Percentiles rank a stretch among this genome's conserved stretches.
These are phyloP conservation scores for Eudasyphora cyanicolor DNA, from an alignment of 2,888 invertebrate species.

Conservation along the genomic window DNA sequence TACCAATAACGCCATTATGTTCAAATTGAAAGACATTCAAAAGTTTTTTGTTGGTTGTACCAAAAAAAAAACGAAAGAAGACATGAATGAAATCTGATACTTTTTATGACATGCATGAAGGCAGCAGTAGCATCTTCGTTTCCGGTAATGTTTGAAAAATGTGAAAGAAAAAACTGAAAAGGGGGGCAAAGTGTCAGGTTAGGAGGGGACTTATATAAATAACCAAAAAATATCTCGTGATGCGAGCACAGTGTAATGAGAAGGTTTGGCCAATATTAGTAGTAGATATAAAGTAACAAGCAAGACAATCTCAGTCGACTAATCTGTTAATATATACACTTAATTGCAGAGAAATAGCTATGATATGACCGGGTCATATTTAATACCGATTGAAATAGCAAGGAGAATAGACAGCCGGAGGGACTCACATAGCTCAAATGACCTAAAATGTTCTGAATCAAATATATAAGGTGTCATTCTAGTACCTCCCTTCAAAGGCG, in stretches of 20 bases:
- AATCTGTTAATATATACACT: no score
- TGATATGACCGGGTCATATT: no score
- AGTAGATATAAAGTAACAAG: no score
- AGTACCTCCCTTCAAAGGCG: no score
- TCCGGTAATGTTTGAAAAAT: constrained; percentile 23
- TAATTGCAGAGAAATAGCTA: no score
- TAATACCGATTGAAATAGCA: no score
- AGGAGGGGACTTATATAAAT: constrained; percentile 40
- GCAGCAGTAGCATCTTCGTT: neutral
- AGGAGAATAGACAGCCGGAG: no score
- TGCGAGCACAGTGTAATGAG: neutral
- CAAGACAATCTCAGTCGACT: no score
- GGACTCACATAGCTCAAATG: no score
- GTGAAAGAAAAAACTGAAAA: neutral
- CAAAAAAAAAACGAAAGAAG: constrained; percentile 37
- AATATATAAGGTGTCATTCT: no score
- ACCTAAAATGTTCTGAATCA: no score
- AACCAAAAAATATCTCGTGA: constrained; percentile 33
- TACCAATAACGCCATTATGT: constrained; percentile 40
- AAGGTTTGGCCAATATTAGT: neutral
- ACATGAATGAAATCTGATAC: constrained; percentile 71
- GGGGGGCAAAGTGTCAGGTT: neutral
- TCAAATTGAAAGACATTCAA: constrained; percentile 49
- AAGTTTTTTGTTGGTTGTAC: constrained; percentile 35
- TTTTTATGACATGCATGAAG: constrained; percentile 67